These are phyloP conservation scores for Helicolenus hilgendorfi DNA, from an alignment of 2,797 vertebrate species.

Conservation along the genomic window DNA sequence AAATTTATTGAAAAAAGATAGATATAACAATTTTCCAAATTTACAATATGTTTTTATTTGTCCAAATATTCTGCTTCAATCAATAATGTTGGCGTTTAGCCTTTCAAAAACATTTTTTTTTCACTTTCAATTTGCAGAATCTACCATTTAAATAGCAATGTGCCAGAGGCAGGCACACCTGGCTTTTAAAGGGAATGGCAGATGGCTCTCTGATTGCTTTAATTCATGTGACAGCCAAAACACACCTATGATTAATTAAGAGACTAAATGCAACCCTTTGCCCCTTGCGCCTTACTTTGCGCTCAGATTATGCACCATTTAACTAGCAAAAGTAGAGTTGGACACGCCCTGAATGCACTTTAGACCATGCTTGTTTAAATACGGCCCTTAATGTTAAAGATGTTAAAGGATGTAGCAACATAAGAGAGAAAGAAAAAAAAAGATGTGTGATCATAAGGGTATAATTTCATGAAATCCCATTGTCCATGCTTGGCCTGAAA, in stretches of 20 bases:
- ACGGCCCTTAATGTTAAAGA: neutral
- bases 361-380: neutral
- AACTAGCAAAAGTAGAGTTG: neutral
- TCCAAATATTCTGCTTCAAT: neutral
- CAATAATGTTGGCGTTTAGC: neutral
- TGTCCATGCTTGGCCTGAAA: conserved; percentile 30
- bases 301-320: neutral
- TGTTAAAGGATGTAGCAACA: neutral
- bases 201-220: too few relatives aligned
- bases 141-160: neutral
- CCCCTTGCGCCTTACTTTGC: neutral
- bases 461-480: conserved; percentile 17
- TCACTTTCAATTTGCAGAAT: neutral
- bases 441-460: neutral
- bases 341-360: neutral
- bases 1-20: neutral
- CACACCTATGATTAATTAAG: too few relatives aligned
- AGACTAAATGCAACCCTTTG: neutral
- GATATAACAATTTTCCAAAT: neutral
- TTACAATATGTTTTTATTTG: neutral
- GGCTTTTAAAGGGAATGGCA: neutral
- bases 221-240: too few relatives aligned
- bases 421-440: neutral
- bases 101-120: neutral
- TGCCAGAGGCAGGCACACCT: neutral